Base-by-base conservation (phyloP, 2,888 invertebrate genomes). In the Ennomos fuscantarius region DNA sequence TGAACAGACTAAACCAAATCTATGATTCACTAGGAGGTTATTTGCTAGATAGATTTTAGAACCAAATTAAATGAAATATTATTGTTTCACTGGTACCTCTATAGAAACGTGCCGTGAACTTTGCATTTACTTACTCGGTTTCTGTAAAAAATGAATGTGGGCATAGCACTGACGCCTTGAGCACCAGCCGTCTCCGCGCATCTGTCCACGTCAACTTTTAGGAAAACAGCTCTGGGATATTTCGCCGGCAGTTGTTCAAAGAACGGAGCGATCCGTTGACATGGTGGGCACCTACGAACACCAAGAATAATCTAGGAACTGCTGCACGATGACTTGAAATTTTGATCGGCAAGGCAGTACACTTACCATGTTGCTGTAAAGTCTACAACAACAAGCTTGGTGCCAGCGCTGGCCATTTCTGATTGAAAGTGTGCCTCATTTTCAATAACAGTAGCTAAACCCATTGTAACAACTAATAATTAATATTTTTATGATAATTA, bases 141-240 rank as follows among this genome's bases (percentile, higher is more conserved):
- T 70, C 96, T 95, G 84, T 97, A 99, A 81, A 99, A 98, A 69
- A 98, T 95, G 80, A 99, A 99, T 0, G 99, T 99, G 24, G 99
- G 99, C 99, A 99, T 99, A 0, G 99, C 98, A 55, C 96, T 96
- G 39, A 99, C 97, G 52, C 97, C 97, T 80, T 99, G 97, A 10
- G 94, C 93, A 31, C 95, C 94, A 1, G 99, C 98, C 9, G 97
- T 97, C 70, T 97, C 98, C 70, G 95, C 95, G 74, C 97, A 99
- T 85, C 96, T 95, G 79, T 99, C 99, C 12, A 99, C 99, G 85
- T 99, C 98, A 8, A 99, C 97, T 89, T 99, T 98, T 11, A 98
- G 87, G 79, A 99, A 99, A 11, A 97, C 94, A 10, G 97, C 98
- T 70, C 95, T 95, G 0, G 97, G 95, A 85, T 97, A 99, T 85